Base-by-base conservation (phyloP, 1,140 invertebrate genomes). In the Sycophila sp. region DNA sequence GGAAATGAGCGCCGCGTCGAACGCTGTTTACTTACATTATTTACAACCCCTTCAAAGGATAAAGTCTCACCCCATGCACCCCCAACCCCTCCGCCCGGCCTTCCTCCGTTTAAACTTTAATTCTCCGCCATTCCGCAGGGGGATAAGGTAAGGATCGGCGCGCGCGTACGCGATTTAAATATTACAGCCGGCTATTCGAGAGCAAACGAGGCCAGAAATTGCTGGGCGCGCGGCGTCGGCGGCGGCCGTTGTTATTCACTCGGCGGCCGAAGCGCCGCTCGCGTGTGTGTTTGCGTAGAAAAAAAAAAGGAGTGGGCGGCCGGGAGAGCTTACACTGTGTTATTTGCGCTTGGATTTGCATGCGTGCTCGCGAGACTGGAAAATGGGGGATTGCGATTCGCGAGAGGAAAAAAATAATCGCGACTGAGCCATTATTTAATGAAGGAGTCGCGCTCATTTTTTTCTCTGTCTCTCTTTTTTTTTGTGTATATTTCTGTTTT, bases 291-390 rank as follows among this genome's bases (percentile, higher is more conserved):
- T 4, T 30, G 47, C 7, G 49, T 34, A 11, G 28, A 3, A 3
- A 6, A 38, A 30, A 17, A 38, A 28, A 34, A 34, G 24, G n/a
- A 13, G 26, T 22, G 6, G 26, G 15, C 15, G 36, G 36, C 2
- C 4, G 15, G 5, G 6, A 13, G 7, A 17, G 30, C 53, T n/a
- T 36, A 36, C 40, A 32, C 53, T 58, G 19, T 67, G 32, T 67
- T 67, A 67, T 67, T 67, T 67, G 58, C 38, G 40, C 42, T 30
- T 28, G 19, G 64, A 47, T 58, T 47, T 58, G 65, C 65, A 66
- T 56, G 64, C 19, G 24, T 40, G 51, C 36, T 56, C 38, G 38
- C 53, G 53, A 26, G 65, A 22, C 53, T 59, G 26, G 65, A 49
- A 67, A 67, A 59, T 66, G 17, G 55, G n/a, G 38, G 51, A 56